Conservation (phyloP, 2,888 invertebrate genomes). For the Abscondita cerata region DNA sequence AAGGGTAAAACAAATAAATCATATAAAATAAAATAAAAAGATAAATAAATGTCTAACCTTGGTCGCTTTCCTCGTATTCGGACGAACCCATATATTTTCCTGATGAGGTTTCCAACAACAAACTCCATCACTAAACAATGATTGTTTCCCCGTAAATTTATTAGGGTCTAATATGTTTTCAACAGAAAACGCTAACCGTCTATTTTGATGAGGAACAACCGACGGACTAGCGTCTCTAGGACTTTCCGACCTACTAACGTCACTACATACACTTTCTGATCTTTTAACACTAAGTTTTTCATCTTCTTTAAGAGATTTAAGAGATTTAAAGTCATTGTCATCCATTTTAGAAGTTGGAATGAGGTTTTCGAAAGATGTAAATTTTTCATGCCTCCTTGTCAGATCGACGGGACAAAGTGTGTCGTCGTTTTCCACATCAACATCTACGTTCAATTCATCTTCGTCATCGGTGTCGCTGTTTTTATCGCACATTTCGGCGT, state of each 20-base stretch:
- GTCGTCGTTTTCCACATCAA: conserved; percentile 58
- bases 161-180: conserved; percentile 91
- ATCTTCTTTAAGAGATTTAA: conserved; percentile 39
- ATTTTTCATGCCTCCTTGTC: conserved; percentile 55
- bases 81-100: conserved; percentile 61
- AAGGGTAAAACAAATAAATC: too few relatives aligned
- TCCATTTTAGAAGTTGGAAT: conserved; percentile 47
- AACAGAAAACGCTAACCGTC: conserved; percentile 84
- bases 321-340: conserved; percentile 47
- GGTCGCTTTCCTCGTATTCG: conserved; percentile 63
- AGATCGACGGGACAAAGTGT: conserved; percentile 58
- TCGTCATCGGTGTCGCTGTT: conserved; percentile 46
- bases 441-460: conserved; percentile 48
- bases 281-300: conserved; percentile 47
- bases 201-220: conserved; percentile 63
- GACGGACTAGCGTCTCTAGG: conserved; percentile 57
- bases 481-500: conserved; percentile 55
- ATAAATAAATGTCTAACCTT: conserved; percentile 48
- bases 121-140: conserved; percentile 56
- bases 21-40: too few relatives aligned
- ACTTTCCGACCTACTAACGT: conserved; percentile 54
- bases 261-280: conserved; percentile 60
- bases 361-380: conserved; percentile 49
- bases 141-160: conserved; percentile 80
- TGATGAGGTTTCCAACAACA: conserved; percentile 63